Evolutionary conservation across 1,140 invertebrate genomes (phyloP).

Genomic region (Gryon sp.): DNA sequence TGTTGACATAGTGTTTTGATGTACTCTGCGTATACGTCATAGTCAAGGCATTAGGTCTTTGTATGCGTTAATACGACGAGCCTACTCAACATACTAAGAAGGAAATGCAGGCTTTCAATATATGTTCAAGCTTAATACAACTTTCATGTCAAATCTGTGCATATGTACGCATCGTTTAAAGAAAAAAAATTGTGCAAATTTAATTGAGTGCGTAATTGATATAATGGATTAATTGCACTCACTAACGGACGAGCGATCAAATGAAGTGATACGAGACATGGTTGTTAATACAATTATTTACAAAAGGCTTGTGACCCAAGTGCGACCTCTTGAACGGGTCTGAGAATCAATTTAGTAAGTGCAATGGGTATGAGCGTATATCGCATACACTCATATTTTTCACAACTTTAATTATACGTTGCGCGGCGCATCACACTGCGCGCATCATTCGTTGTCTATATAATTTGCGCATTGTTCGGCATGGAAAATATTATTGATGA

Average conservation of each 20-base stretch:
- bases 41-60: constrained; percentile 31
- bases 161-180: constrained; percentile 23
- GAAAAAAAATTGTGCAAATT: constrained; percentile 51
- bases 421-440: constrained; percentile 31
- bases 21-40: too few species aligned
- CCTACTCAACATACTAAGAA: constrained; percentile 43
- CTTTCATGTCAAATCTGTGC: constrained; percentile 42
- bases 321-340: constrained; percentile 65
- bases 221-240: constrained; percentile 76
- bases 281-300: constrained; percentile 74
- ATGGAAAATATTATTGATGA: constrained; percentile 41
- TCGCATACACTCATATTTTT: constrained; percentile 35
- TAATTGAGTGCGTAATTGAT: constrained; percentile 73
- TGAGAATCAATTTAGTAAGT: constrained; percentile 74
- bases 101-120: constrained; percentile 52
- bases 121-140: constrained; percentile 15
- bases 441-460: constrained; percentile 30
- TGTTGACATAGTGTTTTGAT: too few species aligned
- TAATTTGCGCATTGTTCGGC: constrained; percentile 50
- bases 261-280: constrained; percentile 56
- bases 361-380: constrained; percentile 8
- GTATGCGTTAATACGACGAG: constrained; percentile 20
- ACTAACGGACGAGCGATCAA: constrained; percentile 55
- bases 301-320: constrained; percentile 71
- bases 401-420: constrained; percentile 51